phyloP scores from a whole-genome alignment of 2,888 invertebrate species.

The Dendrolimus pini region DNA sequence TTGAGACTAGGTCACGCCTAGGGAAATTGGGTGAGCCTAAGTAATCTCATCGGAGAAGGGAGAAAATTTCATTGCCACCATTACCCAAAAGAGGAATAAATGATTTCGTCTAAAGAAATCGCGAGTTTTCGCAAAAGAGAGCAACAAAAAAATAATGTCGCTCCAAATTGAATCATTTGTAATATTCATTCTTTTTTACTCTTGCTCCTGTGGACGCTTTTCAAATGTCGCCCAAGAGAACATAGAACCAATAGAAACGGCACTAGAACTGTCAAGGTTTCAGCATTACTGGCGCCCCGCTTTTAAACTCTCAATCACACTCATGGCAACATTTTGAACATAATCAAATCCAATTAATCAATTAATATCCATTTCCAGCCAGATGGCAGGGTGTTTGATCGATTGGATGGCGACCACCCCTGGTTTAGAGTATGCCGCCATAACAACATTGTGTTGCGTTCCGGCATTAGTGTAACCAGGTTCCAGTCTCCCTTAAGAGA shows the following conservation, averaged over 20 bases:
- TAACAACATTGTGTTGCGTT: no score
- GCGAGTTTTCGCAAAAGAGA: conserved; percentile 32
- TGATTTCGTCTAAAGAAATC: conserved; percentile 53
- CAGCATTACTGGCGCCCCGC: no score
- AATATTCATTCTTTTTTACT: conserved; percentile 63
- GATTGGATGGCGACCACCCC: no score
- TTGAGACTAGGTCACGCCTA: no score
- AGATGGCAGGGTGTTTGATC: no score
- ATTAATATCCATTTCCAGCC: no score
- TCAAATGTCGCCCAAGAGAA: conserved; percentile 24
- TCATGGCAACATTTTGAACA: no score
- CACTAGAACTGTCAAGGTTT: neutral
- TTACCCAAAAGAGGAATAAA: conserved; percentile 46
- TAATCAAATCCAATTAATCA: no score
- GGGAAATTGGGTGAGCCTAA: neutral
- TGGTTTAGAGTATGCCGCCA: no score
- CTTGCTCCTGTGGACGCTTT: conserved; percentile 44
- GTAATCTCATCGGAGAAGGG: conserved; percentile 21
- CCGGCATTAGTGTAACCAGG: no score
- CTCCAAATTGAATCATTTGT: conserved; percentile 68
- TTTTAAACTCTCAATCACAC: no score
- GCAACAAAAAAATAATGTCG: conserved; percentile 60
- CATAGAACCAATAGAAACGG: conserved; percentile 19
- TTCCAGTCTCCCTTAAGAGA: no score
- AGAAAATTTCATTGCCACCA: conserved; percentile 40